phyloP scores from a whole-genome alignment of 2,797 vertebrate species.

The Pangasius macronema region DNA sequence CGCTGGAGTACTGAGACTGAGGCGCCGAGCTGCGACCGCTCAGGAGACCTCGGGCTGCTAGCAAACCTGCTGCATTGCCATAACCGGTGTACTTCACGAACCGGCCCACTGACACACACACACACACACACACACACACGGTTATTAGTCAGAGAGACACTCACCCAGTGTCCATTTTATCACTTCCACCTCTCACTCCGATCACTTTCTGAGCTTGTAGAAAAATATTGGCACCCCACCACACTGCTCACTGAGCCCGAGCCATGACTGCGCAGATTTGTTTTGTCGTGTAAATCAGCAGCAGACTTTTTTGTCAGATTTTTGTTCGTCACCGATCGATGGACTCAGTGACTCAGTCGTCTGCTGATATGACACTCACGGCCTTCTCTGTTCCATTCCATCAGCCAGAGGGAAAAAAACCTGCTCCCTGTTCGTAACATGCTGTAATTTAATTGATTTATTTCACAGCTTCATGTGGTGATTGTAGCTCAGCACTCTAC shows the following conservation, averaged over 20 bases:
- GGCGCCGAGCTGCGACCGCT: slow-evolving; percentile 32
- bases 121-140: slow-evolving; percentile 56
- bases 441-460: too few species aligned
- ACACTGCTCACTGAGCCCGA: background rate
- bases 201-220: background rate
- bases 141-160: background rate
- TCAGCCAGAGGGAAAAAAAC: too few species aligned
- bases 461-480: too few species aligned
- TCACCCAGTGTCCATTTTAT: background rate
- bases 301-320: too few species aligned
- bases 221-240: background rate
- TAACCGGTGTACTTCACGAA: slow-evolving; percentile 85
- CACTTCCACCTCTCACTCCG: background rate
- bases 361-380: background rate
- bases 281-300: too few species aligned
- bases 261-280: background rate
- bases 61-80: slow-evolving; percentile 80
- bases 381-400: too few species aligned
- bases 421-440: too few species aligned
- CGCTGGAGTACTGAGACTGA: slow-evolving; percentile 71
- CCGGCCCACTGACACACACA: slow-evolving; percentile 69
- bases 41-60: slow-evolving; percentile 69
- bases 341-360: background rate
- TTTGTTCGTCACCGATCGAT: too few species aligned
- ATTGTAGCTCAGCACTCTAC: too few species aligned